Percentiles rank a stretch among this genome's conserved stretches.
phyloP scores from a whole-genome alignment of 2,797 vertebrate genomes.

The Pseudomugil gertrudae region DNA sequence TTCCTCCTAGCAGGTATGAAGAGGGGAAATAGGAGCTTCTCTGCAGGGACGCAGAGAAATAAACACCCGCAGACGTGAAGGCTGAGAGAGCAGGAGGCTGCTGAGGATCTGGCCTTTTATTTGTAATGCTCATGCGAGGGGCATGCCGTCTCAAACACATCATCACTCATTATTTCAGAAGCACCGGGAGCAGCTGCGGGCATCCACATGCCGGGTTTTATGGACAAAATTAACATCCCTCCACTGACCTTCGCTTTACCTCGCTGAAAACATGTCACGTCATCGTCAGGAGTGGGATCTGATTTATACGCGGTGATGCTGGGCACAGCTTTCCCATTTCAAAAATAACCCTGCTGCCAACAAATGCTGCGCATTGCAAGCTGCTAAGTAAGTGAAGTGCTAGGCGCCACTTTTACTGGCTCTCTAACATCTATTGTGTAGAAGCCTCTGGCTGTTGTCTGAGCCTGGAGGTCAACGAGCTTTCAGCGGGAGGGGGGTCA shows the following conservation, averaged over 20 bases:
- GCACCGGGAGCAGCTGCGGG: conserved; percentile 40
- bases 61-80: conserved; percentile 24
- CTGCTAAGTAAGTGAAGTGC: conserved; percentile 47
- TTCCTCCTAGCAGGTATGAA: conserved; percentile 55
- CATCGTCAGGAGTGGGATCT: conserved; percentile 20
- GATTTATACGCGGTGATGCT: conserved; percentile 35
- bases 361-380: conserved; percentile 56
- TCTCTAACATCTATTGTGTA: conserved; percentile 42
- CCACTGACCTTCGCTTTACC: conserved; percentile 19
- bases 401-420: conserved; percentile 60
- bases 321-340: conserved; percentile 25
- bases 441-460: conserved; percentile 37
- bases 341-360: conserved; percentile 45
- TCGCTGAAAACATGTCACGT: conserved; percentile 22
- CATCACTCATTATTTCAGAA: conserved; percentile 10
- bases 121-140: conserved; percentile 10
- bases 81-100: conserved; percentile 36
- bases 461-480: conserved; percentile 36
- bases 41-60: conserved; percentile 44
- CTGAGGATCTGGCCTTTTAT: conserved; percentile 10
- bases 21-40: conserved; percentile 40
- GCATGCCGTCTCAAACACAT: background rate
- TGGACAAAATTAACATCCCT: conserved; percentile 7
- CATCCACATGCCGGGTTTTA: conserved; percentile 25
- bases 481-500: conserved; percentile 7